Base-by-base conservation (phyloP, 2,888 invertebrate genomes). In the Listrodromus nycthemerus region DNA sequence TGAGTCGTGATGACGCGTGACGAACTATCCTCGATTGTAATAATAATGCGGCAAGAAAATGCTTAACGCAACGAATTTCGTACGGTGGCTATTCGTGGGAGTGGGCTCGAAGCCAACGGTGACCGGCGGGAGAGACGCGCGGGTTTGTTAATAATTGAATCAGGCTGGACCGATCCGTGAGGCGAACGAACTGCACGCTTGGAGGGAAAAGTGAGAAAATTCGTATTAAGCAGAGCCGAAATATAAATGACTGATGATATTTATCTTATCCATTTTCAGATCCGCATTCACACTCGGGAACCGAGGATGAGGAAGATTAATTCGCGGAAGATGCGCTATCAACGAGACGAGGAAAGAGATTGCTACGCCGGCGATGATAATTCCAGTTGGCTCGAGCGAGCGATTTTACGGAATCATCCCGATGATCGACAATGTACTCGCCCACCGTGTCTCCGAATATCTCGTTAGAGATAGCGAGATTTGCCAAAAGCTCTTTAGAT, bases 1-100 rank as follows among this genome's bases (percentile, higher is more conserved):
- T 48, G 48, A 48, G 61, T 66, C 79, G 83, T 83, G 82, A 85
- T 84, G 86, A 85, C 83, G 86, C 85, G 86, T 86, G 82, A 85
- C 86, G 85, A 84, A 86, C 82, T 82, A 87, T 86, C 85, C 87
- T 83, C 85, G 84, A 86, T 86, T 87, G 82, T 86, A 86, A 88
- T 87, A 85, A 88, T 86, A 88, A 85, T 85, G 77, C 80, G 82
- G 76, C 65, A 82, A 69, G 83, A 86, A 80, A 86, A 86, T 81
- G 80, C 73, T 85, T 67, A 86, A 80, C 78, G 80, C 65, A 66
- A 67, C 69, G 75, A 82, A 67, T 67, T 45, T 75, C 52, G 55
- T 41, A 58, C 21, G 71, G 63, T 37, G 65, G 78, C 82, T 85
- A 82, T 85, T 86, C 83, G 86, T 75, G 86, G 78, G 80, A 80